Evolutionary conservation across 2,113 vertebrate species (phyloP), one percentile per base, ranked within the genome.

Genomic region (Cephalopholis sonnerati): DNA sequence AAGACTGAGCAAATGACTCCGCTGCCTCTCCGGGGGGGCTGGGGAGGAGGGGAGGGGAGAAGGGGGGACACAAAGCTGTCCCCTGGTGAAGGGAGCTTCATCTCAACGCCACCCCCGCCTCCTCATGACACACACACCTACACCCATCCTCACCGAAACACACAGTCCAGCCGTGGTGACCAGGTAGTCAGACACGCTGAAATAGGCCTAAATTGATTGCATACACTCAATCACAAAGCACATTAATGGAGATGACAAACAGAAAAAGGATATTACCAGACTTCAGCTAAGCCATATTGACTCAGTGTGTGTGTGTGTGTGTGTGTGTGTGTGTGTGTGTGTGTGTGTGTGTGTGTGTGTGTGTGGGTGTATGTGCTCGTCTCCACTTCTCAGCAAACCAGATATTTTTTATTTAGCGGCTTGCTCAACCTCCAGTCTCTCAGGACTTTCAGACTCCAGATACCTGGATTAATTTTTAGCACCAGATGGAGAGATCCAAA

Each of bases 1-100:
- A 96, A 93, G 94, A 61, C 91, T 67, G 90, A 86, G 91, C 92
- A 94, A 95, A 96, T 95, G 92, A 93, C 89, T 95, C 89, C 64
- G 66, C 87, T 83, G 89, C 83, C 90, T 92, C 89, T 91, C 86
- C 74, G 36, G 88, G 93, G 93, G 92, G 88, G 85, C 65, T 76
- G 77, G 13, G 88, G 84, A 51, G 81, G 54, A 41, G 69, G 81
- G 66, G 74, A 9, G 48, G 68, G 78, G 66, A 24, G 74, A n/a
- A 12, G 0, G n/a, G 20, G 78, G 73, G 54, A 62, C 79, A 79
- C 82, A 89, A 90, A 91, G 91, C 89, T 85, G 86, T 83, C 79
- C 76, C 84, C 85, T 83, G 77, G 87, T 83, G 67, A 74, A 69
- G 65, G 77, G 64, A 83, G 85, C 78, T 87, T 84, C 83, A 84